These are phyloP conservation scores for Nemotelus pantherinus DNA, from an alignment of 2,888 invertebrate genomes.

Conservation along the genomic window DNA sequence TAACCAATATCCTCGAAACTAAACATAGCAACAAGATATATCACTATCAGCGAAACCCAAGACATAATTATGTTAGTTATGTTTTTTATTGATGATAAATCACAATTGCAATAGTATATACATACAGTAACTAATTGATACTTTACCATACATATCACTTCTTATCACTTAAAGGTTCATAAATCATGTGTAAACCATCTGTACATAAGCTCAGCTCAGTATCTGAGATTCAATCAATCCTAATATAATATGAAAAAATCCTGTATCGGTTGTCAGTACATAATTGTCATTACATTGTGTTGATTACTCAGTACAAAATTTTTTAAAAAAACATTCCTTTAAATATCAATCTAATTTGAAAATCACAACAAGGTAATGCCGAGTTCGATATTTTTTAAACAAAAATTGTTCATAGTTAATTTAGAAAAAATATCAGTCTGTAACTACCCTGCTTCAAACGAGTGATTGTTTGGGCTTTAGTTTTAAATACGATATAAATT, in stretches of 20 bases:
- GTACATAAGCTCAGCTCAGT: slow-evolving; percentile 34
- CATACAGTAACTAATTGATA: slow-evolving; percentile 35
- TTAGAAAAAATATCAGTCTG: too few species aligned
- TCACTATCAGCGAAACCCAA: too few species aligned
- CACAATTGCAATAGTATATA: slow-evolving; percentile 33
- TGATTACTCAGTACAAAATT: neutral
- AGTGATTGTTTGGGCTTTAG: too few species aligned
- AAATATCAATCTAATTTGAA: neutral
- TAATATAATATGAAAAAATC: neutral
- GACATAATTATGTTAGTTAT: neutral
- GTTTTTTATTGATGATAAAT: slow-evolving; percentile 19
- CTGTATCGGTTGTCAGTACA: neutral
- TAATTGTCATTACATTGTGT: neutral
- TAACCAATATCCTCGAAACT: too few species aligned
- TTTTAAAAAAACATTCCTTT: slow-evolving; percentile 3
- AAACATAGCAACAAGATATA: too few species aligned
- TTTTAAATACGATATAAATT: too few species aligned
- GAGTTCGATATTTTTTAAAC: neutral
- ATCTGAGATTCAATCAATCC: slow-evolving; percentile 9
- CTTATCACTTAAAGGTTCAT: neutral
- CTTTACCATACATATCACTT: slow-evolving; percentile 15
- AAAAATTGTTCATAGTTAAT: too few species aligned
- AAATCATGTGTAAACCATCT: slow-evolving; percentile 19
- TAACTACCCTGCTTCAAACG: too few species aligned
- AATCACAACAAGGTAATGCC: neutral